phyloP scores from a whole-genome alignment of 2,888 invertebrate species.

The Cremastinae sp. region DNA sequence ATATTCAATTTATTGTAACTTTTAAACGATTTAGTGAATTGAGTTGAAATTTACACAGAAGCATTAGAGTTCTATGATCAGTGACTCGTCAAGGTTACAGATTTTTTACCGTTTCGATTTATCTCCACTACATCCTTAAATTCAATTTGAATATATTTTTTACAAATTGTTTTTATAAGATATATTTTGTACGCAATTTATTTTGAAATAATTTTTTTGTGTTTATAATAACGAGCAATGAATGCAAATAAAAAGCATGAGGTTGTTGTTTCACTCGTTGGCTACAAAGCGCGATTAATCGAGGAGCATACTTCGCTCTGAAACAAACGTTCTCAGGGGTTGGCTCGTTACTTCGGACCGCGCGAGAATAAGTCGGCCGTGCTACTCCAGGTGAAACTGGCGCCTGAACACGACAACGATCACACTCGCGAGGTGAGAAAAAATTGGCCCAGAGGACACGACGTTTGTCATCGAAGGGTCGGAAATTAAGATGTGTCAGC shows the following conservation, averaged over 20 bases:
- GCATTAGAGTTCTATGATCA: no score
- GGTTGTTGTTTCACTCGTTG: slow-evolving; percentile 29
- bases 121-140: no score
- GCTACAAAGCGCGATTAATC: slow-evolving; percentile 67
- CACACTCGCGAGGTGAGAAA: slow-evolving; percentile 46
- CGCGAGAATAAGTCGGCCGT: slow-evolving; percentile 55
- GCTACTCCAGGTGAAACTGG: slow-evolving; percentile 42
- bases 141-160: no score
- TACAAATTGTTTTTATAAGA: no score
- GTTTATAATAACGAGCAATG: slow-evolving; percentile 40
- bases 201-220: no score
- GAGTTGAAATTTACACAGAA: no score
- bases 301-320: slow-evolving; percentile 68
- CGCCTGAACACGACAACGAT: slow-evolving; percentile 27
- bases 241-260: slow-evolving; percentile 43
- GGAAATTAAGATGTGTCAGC: slow-evolving; percentile 50
- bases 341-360: slow-evolving; percentile 70
- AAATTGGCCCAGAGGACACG: slow-evolving; percentile 68
- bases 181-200: no score
- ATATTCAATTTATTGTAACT: no score
- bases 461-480: slow-evolving; percentile 70
- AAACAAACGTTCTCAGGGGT: slow-evolving; percentile 73
- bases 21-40: no score
- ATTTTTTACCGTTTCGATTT: no score
- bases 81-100: no score